Evolutionary conservation across 2,113 vertebrate species (phyloP).

Genomic region (Orycteropus afer): DNA sequence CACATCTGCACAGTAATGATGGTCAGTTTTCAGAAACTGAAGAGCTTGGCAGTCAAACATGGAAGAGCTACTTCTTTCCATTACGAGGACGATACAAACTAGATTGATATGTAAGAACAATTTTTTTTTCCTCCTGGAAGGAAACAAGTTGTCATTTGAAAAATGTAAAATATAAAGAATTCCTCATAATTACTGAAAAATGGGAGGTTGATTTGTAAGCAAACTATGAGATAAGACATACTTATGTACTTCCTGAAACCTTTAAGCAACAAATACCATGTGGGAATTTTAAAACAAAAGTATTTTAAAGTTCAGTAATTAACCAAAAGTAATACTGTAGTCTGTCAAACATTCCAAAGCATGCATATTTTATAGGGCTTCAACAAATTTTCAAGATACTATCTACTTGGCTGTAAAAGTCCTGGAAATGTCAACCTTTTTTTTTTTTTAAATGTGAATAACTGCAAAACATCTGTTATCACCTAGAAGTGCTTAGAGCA

Average conservation of each 20-base stretch:
- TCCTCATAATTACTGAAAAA: slow-evolving; percentile 51
- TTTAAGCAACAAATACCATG: neutral
- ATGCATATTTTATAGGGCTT: slow-evolving; percentile 63
- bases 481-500: slow-evolving; percentile 55
- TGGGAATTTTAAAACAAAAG: neutral
- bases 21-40: neutral
- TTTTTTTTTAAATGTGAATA: slow-evolving; percentile 28
- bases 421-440: slow-evolving; percentile 64
- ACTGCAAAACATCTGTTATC: slow-evolving; percentile 41
- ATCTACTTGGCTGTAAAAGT: slow-evolving; percentile 66
- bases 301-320: slow-evolving; percentile 56
- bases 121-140: neutral
- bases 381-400: slow-evolving; percentile 61
- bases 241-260: slow-evolving; percentile 45
- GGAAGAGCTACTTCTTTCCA: neutral
- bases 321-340: slow-evolving; percentile 47
- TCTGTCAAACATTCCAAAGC: slow-evolving; percentile 52
- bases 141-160: slow-evolving; percentile 4
- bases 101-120: neutral
- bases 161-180: neutral
- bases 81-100: neutral
- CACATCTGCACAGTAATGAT: neutral
- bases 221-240: slow-evolving; percentile 40
- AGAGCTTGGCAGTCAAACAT: neutral
- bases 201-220: slow-evolving; percentile 30